phyloP scores from a whole-genome alignment of 2,113 vertebrate genomes.

The Ovis canadensis region DNA sequence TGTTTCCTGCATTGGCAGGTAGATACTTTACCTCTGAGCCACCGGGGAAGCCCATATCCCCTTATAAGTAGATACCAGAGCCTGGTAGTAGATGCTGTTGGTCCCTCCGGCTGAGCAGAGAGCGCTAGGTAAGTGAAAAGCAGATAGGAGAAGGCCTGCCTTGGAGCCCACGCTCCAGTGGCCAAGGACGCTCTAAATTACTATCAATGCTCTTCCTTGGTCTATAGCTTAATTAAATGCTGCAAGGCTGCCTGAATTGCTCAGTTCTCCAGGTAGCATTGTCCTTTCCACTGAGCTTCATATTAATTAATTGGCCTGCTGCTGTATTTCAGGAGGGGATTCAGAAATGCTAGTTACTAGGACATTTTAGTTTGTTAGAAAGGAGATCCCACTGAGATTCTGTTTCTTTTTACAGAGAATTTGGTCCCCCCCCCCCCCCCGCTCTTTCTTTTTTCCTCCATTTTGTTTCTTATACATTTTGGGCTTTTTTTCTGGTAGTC shows the following conservation, averaged over 20 bases:
- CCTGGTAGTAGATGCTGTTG: not conserved
- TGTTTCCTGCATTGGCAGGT: not conserved
- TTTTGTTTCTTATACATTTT: not conserved
- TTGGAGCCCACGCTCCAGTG: not conserved
- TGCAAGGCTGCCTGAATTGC: slow-evolving; percentile 36
- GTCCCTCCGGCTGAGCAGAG: not conserved
- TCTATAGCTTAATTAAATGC: slow-evolving; percentile 51
- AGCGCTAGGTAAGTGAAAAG: not conserved
- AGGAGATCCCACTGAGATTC: not conserved
- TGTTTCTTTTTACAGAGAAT: slow-evolving; percentile 42
- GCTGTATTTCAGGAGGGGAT: slow-evolving; percentile 42
- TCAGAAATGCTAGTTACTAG: slow-evolving; percentile 28
- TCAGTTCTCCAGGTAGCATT: slow-evolving; percentile 57
- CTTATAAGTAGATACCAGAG: not conserved
- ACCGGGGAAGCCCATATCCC: not conserved
- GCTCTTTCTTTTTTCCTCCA: not conserved
- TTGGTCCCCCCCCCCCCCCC: not conserved
- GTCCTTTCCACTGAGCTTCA: slow-evolving; percentile 60
- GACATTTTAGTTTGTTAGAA: slow-evolving; percentile 44
- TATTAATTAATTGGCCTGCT: slow-evolving; percentile 62
- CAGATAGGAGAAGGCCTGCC: not conserved
- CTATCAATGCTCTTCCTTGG: slow-evolving; percentile 9
- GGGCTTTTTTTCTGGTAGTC: not conserved
- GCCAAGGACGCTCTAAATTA: slow-evolving; percentile 27
- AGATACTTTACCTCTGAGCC: not conserved